Evolutionary conservation across 2,797 vertebrate species (phyloP).

Genomic region (Thripadectes ignobilis): DNA sequence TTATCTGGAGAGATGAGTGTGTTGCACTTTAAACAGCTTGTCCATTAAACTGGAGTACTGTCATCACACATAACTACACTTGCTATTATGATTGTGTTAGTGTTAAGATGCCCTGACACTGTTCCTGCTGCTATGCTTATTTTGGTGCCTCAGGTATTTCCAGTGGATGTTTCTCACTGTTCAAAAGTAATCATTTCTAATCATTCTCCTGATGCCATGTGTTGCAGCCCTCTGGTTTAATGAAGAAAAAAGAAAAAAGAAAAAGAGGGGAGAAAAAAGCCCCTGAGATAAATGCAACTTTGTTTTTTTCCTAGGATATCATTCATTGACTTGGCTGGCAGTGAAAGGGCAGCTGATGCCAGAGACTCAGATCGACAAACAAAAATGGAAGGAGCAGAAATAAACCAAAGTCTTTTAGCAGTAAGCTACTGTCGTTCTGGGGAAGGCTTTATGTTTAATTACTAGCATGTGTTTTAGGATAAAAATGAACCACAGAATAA

Average conservation of each 20-base stretch:
- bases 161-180: constrained; percentile 2
- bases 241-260: background rate
- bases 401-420: constrained; percentile 93
- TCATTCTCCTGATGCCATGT: background rate
- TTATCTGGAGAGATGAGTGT: background rate
- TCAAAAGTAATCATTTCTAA: background rate
- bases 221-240: background rate
- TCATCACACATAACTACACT: background rate
- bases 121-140: background rate
- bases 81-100: background rate
- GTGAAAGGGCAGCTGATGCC: constrained; percentile 90
- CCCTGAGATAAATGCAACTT: background rate
- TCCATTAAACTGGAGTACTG: constrained; percentile 31
- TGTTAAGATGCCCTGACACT: background rate
- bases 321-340: constrained; percentile 94
- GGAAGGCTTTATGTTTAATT: constrained; percentile 9
- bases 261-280: background rate
- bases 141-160: background rate
- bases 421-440: constrained; percentile 74
- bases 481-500: background rate
- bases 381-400: constrained; percentile 92
- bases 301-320: constrained; percentile 83
- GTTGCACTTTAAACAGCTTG: background rate
- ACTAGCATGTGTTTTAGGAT: background rate
- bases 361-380: constrained; percentile 85